Percentiles rank a stretch among this genome's conserved stretches.
phyloP scores from a whole-genome alignment of 2,113 vertebrate genomes.

The Leiothrix lutea region DNA sequence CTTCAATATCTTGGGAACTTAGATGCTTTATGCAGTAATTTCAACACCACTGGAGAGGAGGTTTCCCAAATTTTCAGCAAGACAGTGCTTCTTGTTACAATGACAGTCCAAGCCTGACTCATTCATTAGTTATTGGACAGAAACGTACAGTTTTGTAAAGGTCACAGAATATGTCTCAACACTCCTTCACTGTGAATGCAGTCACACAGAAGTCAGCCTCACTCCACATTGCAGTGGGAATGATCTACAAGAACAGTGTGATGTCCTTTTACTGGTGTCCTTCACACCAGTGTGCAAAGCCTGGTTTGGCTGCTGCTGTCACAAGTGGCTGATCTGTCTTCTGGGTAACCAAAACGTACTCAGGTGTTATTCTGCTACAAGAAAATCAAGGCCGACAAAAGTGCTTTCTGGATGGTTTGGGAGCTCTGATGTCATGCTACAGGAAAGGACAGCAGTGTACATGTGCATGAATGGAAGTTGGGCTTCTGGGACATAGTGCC shows the following conservation, averaged over 20 bases:
- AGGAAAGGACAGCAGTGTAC: not conserved
- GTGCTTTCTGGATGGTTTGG: not conserved
- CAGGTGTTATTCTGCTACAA: not conserved
- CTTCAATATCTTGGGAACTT: not conserved
- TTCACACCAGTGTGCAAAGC: fast-evolving
- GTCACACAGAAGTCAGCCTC: not conserved
- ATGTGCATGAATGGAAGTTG: not conserved
- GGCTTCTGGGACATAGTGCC: not conserved
- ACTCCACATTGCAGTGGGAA: not conserved
- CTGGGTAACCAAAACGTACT: fast-evolving
- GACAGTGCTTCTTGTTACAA: not conserved
- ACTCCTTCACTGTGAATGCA: not conserved
- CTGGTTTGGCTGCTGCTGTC: not conserved
- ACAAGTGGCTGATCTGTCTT: not conserved
- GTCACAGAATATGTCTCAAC: not conserved
- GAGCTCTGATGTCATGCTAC: not conserved
- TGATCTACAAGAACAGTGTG: not conserved
- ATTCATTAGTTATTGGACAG: not conserved
- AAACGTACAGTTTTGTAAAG: not conserved
- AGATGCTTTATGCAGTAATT: not conserved
- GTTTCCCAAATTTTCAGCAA: not conserved
- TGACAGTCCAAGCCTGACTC: not conserved
- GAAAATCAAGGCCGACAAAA: not conserved
- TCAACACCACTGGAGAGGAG: not conserved
- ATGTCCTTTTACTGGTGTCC: not conserved